Conservation (phyloP, 2,888 invertebrate genomes). For the Uropetala carovei region DNA sequence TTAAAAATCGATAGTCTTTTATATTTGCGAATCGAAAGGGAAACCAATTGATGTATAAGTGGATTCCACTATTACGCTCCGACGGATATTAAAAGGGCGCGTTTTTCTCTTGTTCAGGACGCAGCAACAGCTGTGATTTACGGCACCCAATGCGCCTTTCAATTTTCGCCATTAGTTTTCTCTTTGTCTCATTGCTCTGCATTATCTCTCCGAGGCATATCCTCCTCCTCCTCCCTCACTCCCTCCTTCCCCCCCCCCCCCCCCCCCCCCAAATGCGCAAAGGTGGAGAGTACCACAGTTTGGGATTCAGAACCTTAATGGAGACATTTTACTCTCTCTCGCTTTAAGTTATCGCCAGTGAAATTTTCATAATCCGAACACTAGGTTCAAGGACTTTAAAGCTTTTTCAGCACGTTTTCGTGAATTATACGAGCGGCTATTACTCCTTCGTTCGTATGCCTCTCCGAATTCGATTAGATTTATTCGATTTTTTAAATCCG, state of each 20-base stretch:
- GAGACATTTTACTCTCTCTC: not conserved
- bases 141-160: conserved; percentile 14
- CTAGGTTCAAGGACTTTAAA: not conserved
- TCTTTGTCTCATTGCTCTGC: not conserved
- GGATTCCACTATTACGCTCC: not conserved
- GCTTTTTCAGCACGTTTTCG: not conserved
- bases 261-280: too few species aligned
- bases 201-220: not conserved
- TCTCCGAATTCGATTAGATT: too few species aligned
- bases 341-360: not conserved
- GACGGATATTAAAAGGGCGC: not conserved
- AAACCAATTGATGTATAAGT: not conserved
- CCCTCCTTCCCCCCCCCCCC: too few species aligned
- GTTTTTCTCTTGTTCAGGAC: not conserved
- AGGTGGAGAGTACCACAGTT: too few species aligned
- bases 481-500: too few species aligned
- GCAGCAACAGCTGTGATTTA: not conserved
- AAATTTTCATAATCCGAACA: not conserved
- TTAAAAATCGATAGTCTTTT: not conserved
- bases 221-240: too few species aligned
- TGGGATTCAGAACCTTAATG: not conserved
- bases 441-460: too few species aligned
- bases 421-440: too few species aligned
- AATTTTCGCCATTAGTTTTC: not conserved
- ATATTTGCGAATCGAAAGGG: not conserved